A percentile compares a stretch with the other conserved stretches of the same genome.
Evolutionary conservation across 2,797 vertebrate species (phyloP).

Genomic region (Alauda arvensis): DNA sequence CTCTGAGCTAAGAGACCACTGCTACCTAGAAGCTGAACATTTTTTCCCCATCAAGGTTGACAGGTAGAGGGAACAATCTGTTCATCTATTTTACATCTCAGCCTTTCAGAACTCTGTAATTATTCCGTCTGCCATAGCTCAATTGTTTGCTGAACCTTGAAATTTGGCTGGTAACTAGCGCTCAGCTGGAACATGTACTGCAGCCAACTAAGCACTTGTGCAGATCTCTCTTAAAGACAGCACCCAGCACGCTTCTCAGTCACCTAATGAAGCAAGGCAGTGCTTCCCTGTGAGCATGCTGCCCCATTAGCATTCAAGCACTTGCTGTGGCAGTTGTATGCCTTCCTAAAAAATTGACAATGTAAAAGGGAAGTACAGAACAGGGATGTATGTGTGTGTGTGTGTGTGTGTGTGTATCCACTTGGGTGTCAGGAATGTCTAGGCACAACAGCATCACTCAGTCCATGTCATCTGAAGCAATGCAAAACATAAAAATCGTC

Average conservation of each 20-base stretch:
- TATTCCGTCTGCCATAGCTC: not conserved
- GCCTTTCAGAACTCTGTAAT: not conserved
- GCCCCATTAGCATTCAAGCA: not conserved
- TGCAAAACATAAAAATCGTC: not conserved
- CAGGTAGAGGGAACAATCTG: not conserved
- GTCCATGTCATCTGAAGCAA: not conserved
- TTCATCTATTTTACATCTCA: conserved; percentile 6
- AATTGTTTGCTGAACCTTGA: conserved; percentile 23
- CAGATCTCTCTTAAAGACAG: not conserved
- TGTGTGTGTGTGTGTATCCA: not conserved
- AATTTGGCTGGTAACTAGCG: not conserved
- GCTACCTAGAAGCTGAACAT: not conserved
- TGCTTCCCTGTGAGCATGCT: not conserved
- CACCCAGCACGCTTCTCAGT: not conserved
- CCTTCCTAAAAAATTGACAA: not conserved
- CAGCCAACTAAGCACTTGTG: not conserved
- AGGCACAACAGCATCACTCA: not conserved
- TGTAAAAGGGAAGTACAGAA: not conserved
- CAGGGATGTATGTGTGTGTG: not conserved
- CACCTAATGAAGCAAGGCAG: not conserved
- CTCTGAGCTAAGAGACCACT: not conserved
- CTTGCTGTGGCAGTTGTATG: not conserved
- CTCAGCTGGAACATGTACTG: not conserved
- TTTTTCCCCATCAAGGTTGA: not conserved
- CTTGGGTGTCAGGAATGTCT: not conserved